Percentiles rank a stretch among this genome's conserved stretches.
Evolutionary conservation across 2,797 vertebrate species (phyloP).

Genomic region (Limnodromus scolopaceus): DNA sequence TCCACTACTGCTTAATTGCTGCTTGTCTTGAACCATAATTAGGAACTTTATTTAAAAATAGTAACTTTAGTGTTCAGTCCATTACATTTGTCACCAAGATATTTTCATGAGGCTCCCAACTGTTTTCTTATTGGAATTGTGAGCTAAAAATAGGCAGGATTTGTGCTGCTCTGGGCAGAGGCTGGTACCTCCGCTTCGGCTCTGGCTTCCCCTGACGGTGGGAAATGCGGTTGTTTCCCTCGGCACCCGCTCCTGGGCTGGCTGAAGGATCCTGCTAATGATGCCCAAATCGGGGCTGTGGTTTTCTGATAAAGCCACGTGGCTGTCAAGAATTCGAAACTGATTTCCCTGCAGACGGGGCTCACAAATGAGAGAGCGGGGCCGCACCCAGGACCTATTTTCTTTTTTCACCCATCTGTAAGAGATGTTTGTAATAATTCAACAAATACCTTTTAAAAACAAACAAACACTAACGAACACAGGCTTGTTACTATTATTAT

Average conservation of each 20-base stretch:
- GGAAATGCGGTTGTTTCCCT: constrained; percentile 35
- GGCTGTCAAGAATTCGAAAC: constrained; percentile 28
- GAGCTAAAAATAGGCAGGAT: constrained; percentile 64
- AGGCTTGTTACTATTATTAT: constrained; percentile 32
- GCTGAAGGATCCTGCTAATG: constrained; percentile 55
- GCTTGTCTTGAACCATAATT: constrained; percentile 66
- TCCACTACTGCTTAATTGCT: constrained; percentile 53
- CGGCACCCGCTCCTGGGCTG: constrained; percentile 8
- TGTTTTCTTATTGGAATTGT: constrained; percentile 62
- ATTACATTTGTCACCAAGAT: constrained; percentile 65
- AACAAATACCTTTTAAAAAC: constrained; percentile 25
- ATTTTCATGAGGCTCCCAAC: constrained; percentile 56
- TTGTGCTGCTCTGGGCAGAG: constrained; percentile 8
- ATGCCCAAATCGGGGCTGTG: constrained; percentile 8
- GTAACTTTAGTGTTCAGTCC: constrained; percentile 65
- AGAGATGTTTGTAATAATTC: constrained; percentile 16
- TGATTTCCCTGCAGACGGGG: constrained; percentile 44
- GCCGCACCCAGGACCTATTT: constrained; percentile 2
- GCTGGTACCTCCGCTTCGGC: constrained; percentile 27
- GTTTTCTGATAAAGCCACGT: constrained; percentile 56
- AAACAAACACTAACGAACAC: not conserved
- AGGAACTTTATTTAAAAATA: constrained; percentile 71
- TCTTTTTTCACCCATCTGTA: not conserved
- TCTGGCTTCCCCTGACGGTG: constrained; percentile 7
- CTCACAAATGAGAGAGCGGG: not conserved